Base-by-base conservation (phyloP, 2,797 vertebrate genomes). In the Coreius guichenoti region DNA sequence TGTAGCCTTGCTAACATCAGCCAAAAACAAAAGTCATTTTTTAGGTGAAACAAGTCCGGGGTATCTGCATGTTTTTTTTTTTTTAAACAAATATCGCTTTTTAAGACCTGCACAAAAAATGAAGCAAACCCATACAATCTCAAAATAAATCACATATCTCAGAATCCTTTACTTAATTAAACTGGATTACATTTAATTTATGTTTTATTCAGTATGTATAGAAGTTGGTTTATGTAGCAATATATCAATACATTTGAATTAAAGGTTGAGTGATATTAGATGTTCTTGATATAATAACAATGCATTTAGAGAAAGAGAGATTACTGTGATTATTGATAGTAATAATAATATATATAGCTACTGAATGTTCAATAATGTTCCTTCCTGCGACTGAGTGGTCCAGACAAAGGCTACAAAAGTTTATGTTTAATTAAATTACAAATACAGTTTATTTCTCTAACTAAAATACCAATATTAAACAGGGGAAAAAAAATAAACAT, bases 21-120 rank as follows among this genome's bases (percentile, higher is more conserved):
- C 75, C 75, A 77, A 58, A 77, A 58, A 17, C 1, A n/a, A 58
- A 56, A 76, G 29, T n/a, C 19, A 56, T 39, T 77, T 36, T 33
- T n/a, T 31, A 58, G 31, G 74, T 58, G 49, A 77, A 77, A 39
- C 74, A 56, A 58, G 12, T 76, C 31, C 9, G 16, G 13, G 33
- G 13, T 16, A 5, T 56, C 33, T 58, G 54, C 12, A 58, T 21
- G 8, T 8, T n/a, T 16, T 8, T 14, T 43, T 43, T 8, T 5
- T 72, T 7, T 23, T 9, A 65, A 16, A 65, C 61, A 29, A 63
- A 63, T 63, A 31, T 65, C 2, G 5, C n/a, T 26, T 61, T 43
- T 47, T 31, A 51, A 74, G 8, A 21, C 26, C 4, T 29, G n/a
- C 70, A 29, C 17, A 47, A 47, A 45, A 14, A 9, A 17, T 23